Percentiles rank a stretch among this genome's conserved stretches.
phyloP scores from a whole-genome alignment of 2,888 invertebrate genomes.

The Neria commutata region DNA sequence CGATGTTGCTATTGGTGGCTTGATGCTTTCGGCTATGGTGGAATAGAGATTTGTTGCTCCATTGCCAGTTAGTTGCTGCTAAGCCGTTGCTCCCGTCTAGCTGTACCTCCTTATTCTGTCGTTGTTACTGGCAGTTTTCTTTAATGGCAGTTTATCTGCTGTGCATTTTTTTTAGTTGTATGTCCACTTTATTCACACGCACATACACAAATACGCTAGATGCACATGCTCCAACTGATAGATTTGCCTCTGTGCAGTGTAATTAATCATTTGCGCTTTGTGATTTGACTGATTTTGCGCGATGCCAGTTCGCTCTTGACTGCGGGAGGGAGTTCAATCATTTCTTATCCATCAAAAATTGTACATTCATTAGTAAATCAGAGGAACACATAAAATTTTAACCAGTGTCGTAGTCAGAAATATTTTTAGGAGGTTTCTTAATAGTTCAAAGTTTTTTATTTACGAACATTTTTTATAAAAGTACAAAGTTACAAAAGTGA shows the following conservation, averaged over 20 bases:
- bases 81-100: not conserved
- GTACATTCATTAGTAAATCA: too few relatives aligned
- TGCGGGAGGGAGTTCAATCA: too few relatives aligned
- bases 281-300: conserved; percentile 4
- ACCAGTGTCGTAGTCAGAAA: too few relatives aligned
- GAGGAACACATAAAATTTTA: too few relatives aligned
- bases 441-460: too few relatives aligned
- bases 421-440: too few relatives aligned
- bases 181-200: conserved; percentile 49
- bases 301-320: too few relatives aligned
- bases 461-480: too few relatives aligned
- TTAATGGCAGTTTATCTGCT: conserved; percentile 54
- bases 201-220: conserved; percentile 23
- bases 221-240: conserved; percentile 19
- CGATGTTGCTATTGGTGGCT: conserved; percentile 24
- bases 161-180: conserved; percentile 55
- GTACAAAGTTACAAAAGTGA: too few relatives aligned
- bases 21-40: not conserved
- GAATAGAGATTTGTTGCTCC: not conserved
- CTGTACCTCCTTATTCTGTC: not conserved
- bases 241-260: conserved; percentile 47
- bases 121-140: conserved; percentile 27
- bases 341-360: too few relatives aligned
- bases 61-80: conserved; percentile 10
- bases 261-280: conserved; percentile 45